Percentiles rank a stretch among this genome's conserved stretches.
These are phyloP conservation scores for Sternarchorhynchus goeldii DNA, from an alignment of 2,797 vertebrate species.

Conservation along the genomic window DNA sequence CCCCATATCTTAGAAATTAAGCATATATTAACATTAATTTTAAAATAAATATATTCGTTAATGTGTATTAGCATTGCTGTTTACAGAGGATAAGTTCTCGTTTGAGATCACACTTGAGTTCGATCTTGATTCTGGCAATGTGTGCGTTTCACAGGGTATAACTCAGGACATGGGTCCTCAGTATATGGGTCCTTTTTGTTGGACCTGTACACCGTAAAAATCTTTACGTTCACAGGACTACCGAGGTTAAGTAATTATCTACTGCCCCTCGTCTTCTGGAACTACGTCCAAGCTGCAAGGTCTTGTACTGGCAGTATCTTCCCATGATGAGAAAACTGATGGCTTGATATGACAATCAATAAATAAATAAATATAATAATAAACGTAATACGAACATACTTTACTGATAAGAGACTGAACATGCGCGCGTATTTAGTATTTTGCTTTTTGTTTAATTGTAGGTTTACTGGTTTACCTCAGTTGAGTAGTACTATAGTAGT, in stretches of 20 bases:
- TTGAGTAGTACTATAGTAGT: no score
- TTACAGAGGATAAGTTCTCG: not conserved
- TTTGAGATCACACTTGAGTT: not conserved
- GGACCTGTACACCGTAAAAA: not conserved
- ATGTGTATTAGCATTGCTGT: no score
- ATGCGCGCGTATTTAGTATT: no score
- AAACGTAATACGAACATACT: no score
- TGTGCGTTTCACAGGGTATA: constrained; percentile 48
- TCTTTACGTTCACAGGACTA: constrained; percentile 7
- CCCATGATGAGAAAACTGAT: no score
- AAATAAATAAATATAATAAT: constrained; percentile 4
- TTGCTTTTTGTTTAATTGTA: no score
- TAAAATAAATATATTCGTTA: no score
- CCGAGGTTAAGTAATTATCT: constrained; percentile 47
- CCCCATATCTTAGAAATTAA: no score
- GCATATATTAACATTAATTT: no score
- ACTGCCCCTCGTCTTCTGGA: constrained; percentile 62
- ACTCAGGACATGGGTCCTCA: constrained; percentile 61
- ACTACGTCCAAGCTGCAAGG: not conserved
- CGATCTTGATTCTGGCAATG: constrained; percentile 25
- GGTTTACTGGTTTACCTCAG: no score
- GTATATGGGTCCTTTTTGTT: not conserved
- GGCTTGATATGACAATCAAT: not conserved
- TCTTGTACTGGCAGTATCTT: not conserved
- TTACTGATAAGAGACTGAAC: no score